Evolutionary conservation across 2,797 vertebrate species (phyloP).

Genomic region (Sebastes kiyomatsui): DNA sequence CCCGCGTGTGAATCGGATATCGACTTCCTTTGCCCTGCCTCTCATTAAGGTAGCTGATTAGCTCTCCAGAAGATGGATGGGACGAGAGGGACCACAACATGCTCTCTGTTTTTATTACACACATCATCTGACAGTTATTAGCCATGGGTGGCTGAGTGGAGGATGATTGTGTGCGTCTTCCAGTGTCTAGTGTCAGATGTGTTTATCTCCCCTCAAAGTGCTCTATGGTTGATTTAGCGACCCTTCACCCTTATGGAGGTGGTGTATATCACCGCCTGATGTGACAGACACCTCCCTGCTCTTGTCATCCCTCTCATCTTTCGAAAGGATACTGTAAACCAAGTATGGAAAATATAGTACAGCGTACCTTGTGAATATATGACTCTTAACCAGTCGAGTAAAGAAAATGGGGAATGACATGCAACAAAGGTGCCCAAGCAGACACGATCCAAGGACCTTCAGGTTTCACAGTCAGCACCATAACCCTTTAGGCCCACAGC

Average conservation of each 20-base stretch:
- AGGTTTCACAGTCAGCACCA: neutral
- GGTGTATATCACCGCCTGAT: constrained; percentile 52
- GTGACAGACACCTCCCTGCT: constrained; percentile 41
- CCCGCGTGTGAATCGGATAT: constrained; percentile 22
- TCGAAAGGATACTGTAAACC: constrained; percentile 6
- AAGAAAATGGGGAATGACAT: neutral
- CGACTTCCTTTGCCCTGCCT: constrained; percentile 41
- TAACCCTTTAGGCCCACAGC: neutral
- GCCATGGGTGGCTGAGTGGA: constrained; percentile 72
- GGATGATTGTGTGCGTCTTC: constrained; percentile 47
- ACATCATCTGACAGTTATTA: constrained; percentile 76
- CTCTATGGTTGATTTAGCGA: constrained; percentile 66
- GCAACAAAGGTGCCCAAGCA: neutral
- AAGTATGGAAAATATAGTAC: neutral
- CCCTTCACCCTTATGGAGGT: constrained; percentile 62
- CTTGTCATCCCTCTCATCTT: constrained; percentile 27
- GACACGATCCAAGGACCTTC: neutral
- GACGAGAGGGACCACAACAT: constrained; percentile 54
- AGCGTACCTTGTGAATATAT: neutral
- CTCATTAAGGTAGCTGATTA: constrained; percentile 75
- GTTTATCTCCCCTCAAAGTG: constrained; percentile 64
- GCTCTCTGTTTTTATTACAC: constrained; percentile 73
- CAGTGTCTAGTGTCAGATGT: constrained; percentile 69
- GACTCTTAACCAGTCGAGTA: neutral
- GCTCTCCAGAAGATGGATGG: constrained; percentile 62